These are phyloP conservation scores for Drosophila demipolita DNA, from an alignment of 2,888 invertebrate species.

Conservation along the genomic window DNA sequence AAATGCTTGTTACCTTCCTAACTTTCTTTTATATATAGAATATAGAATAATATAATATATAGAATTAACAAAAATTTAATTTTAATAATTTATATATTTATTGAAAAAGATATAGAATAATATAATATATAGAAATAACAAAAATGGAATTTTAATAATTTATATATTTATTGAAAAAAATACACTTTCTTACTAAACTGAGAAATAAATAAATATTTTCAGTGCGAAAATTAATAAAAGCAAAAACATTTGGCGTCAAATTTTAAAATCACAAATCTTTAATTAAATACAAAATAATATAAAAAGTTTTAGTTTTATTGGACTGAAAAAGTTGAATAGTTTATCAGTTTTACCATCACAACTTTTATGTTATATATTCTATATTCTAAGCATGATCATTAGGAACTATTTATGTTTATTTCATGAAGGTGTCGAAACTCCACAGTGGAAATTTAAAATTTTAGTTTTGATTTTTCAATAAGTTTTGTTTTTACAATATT, in stretches of 20 bases:
- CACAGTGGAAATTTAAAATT: neutral
- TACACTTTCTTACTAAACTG: neutral
- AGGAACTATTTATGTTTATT: neutral
- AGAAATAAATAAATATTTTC: rapidly evolving
- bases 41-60: too few relatives aligned
- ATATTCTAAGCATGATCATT: neutral
- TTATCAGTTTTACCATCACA: neutral
- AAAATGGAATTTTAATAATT: neutral
- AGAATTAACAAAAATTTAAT: neutral
- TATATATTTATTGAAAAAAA: neutral
- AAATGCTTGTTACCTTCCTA: neutral
- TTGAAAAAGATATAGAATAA: neutral
- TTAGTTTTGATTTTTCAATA: neutral
- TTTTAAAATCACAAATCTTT: neutral
- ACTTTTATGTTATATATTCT: neutral
- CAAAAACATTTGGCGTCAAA: neutral
- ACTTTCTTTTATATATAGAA: neutral
- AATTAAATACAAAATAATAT: neutral
- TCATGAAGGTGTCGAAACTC: neutral
- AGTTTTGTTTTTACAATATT: too few relatives aligned
- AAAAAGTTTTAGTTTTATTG: neutral
- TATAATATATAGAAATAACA: neutral
- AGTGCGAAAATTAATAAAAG: neutral
- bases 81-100: neutral
- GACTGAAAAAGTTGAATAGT: rapidly evolving